Percentiles rank a stretch among this genome's conserved stretches.
These are phyloP conservation scores for Ectropis crepuscularia DNA, from an alignment of 2,888 invertebrate genomes.

Conservation along the genomic window DNA sequence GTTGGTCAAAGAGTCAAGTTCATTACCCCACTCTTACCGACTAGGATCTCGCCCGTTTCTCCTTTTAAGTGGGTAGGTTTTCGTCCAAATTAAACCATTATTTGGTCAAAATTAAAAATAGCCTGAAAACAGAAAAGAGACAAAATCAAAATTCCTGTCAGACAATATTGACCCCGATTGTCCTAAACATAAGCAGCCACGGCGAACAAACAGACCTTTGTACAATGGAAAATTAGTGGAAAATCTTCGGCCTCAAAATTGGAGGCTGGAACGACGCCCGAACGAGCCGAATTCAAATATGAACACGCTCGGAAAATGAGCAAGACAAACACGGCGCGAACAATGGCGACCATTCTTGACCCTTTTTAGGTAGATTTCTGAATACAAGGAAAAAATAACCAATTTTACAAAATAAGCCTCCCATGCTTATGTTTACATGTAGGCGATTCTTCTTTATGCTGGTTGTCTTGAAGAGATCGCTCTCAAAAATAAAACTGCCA, in stretches of 20 bases:
- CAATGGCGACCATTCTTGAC: constrained; percentile 66
- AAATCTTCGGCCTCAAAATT: constrained; percentile 63
- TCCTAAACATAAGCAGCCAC: constrained; percentile 34
- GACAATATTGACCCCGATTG: constrained; percentile 32
- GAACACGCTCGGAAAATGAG: constrained; percentile 62
- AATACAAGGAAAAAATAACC: not conserved
- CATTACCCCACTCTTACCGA: too few species aligned
- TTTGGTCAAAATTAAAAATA: not conserved
- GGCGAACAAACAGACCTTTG: constrained; percentile 32
- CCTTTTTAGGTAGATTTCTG: constrained; percentile 49
- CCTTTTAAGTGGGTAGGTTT: too few species aligned
- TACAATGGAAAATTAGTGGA: constrained; percentile 57
- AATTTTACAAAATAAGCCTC: not conserved
- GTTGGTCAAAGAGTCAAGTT: too few species aligned
- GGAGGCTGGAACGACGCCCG: constrained; percentile 46
- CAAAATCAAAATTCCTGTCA: constrained; percentile 20
- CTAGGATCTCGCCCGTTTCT: too few species aligned
- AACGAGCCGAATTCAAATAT: constrained; percentile 75
- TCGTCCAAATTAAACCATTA: too few species aligned
- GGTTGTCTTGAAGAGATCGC: too few species aligned
- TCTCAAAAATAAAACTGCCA: too few species aligned
- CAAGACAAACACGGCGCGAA: constrained; percentile 73
- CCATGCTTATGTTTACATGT: too few species aligned
- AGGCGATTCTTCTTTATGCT: too few species aligned
- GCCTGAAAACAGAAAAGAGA: not conserved